Conservation (phyloP, 1,140 invertebrate species). For the Dolichoris vasculosae region DNA sequence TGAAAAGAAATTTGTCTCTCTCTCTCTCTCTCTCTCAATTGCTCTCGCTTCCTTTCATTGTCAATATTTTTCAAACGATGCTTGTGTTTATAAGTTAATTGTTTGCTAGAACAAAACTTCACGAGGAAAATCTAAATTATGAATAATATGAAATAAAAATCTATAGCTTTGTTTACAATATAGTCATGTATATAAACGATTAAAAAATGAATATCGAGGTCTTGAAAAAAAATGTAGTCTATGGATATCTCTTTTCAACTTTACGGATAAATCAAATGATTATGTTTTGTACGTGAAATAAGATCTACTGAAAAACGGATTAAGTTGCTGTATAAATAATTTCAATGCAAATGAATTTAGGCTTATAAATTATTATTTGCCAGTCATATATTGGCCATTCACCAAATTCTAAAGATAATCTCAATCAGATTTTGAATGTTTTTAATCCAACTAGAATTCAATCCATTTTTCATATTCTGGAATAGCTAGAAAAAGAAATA, state of each 20-base stretch:
- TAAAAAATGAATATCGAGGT: neutral
- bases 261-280: neutral
- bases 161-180: neutral
- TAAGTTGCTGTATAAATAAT: neutral
- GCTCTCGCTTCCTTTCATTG: neutral
- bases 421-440: neutral
- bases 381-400: neutral
- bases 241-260: neutral
- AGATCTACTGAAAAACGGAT: neutral
- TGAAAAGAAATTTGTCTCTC: constrained; percentile 45
- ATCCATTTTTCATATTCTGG: no score
- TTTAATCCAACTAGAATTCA: neutral
- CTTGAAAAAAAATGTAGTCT: neutral
- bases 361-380: neutral
- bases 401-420: neutral
- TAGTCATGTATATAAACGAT: neutral
- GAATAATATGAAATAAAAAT: neutral
- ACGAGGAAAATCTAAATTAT: neutral
- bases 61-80: neutral
- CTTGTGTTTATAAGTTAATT: neutral
- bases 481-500: neutral
- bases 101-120: neutral
- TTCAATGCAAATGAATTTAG: neutral
- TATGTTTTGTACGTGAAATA: neutral
- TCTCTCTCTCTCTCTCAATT: no score